Evolutionary conservation across 2,797 vertebrate genomes (phyloP).

Genomic region (Argya squamiceps): DNA sequence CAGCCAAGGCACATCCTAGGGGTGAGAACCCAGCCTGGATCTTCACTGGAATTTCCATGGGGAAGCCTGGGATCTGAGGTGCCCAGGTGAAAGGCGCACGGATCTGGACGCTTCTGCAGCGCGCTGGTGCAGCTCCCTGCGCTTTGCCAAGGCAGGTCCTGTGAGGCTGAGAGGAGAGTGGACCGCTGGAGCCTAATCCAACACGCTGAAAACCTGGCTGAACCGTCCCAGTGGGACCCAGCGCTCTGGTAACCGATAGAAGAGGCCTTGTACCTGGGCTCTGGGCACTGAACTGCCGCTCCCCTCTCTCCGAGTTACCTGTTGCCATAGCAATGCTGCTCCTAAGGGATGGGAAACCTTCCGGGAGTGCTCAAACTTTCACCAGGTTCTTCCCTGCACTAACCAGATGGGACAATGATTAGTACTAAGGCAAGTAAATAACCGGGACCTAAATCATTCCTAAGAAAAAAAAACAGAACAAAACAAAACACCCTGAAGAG

Average conservation of each 20-base stretch:
- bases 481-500: not conserved
- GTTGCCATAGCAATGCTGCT: not conserved
- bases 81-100: fast-evolving
- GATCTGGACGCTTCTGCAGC: fast-evolving
- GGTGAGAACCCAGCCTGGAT: not conserved
- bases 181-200: not conserved
- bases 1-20: not conserved
- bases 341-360: not conserved
- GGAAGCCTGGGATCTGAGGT: not conserved
- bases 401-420: not conserved
- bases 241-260: fast-evolving
- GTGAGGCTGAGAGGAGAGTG: not conserved
- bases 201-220: not conserved
- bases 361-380: not conserved
- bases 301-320: fast-evolving
- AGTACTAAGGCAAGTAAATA: not conserved
- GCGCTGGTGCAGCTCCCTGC: fast-evolving
- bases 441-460: not conserved
- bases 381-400: not conserved
- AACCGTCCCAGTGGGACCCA: not conserved
- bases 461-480: not conserved
- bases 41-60: fast-evolving
- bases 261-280: not conserved
- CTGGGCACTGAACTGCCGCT: not conserved
- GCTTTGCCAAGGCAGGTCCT: not conserved